Conservation (phyloP, 2,888 invertebrate genomes). For the Coenonympha glycerion region DNA sequence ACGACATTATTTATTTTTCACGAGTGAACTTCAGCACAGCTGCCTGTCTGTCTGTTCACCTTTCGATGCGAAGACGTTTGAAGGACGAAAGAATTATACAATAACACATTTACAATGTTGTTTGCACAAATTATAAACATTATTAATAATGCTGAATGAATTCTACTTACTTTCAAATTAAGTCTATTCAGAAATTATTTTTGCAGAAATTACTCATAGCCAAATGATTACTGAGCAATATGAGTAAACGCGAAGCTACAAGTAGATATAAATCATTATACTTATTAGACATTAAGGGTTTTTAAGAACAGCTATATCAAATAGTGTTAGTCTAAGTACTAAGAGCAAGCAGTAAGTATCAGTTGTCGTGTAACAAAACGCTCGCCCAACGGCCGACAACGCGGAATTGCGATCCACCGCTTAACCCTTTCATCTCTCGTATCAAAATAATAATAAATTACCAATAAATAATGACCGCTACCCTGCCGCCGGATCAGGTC, state of each 20-base stretch:
- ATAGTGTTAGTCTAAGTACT: too few species aligned
- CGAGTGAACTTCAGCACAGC: conserved; percentile 18
- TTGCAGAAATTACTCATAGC: too few species aligned
- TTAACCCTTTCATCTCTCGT: conserved; percentile 67
- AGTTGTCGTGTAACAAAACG: conserved; percentile 14
- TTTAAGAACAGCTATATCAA: too few species aligned
- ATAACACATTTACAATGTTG: conserved; percentile 31
- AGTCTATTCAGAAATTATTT: too few species aligned
- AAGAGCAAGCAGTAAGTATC: too few species aligned
- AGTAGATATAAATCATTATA: too few species aligned
- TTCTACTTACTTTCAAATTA: not conserved
- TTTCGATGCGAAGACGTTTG: conserved; percentile 28
- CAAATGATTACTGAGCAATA: too few species aligned
- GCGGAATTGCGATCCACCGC: conserved; percentile 59
- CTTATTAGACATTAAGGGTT: too few species aligned
- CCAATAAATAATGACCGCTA: conserved; percentile 63
- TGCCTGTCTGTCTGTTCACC: conserved; percentile 22
- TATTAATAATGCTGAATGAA: conserved; percentile 19
- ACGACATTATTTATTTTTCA: conserved; percentile 15
- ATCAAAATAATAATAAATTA: conserved; percentile 76
- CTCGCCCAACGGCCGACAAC: conserved; percentile 60
- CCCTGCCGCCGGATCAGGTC: conserved; percentile 48
- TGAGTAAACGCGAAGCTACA: too few species aligned
- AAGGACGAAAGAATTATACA: conserved; percentile 30
- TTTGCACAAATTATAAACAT: not conserved